Evolutionary conservation across 1,140 invertebrate genomes (phyloP).

Genomic region (Drosophila micromelanica): DNA sequence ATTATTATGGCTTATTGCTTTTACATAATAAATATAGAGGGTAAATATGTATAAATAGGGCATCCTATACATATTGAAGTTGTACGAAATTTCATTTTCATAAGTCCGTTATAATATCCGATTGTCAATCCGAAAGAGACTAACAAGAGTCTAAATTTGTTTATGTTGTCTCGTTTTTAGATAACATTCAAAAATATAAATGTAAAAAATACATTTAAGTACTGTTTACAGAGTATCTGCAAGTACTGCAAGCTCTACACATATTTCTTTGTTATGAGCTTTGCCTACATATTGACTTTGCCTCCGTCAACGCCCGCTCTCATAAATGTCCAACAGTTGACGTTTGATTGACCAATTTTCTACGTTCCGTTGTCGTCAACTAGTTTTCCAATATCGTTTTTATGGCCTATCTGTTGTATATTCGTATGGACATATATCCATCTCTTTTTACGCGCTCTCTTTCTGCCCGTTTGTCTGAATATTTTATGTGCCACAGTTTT

Average conservation of each 20-base stretch:
- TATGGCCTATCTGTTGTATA: conserved; percentile 24
- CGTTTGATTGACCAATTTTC: conserved; percentile 79
- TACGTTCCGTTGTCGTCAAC: conserved; percentile 33
- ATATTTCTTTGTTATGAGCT: conserved; percentile 24
- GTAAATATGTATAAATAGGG: neutral
- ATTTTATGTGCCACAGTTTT: conserved; percentile 29
- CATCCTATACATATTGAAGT: neutral
- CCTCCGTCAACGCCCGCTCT: conserved; percentile 2
- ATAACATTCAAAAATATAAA: no score
- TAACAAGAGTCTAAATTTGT: neutral
- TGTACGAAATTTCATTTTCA: no score
- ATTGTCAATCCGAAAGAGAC: neutral
- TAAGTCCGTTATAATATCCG: no score
- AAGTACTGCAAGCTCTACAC: neutral
- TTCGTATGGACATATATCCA: neutral
- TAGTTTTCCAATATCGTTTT: conserved; percentile 66
- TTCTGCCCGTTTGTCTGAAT: conserved; percentile 4
- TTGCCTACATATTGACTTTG: conserved; percentile 11
- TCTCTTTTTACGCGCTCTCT: conserved; percentile 5
- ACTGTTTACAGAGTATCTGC: neutral
- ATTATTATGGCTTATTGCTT: neutral
- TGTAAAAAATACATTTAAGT: no score
- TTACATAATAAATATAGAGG: neutral
- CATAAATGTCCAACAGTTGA: conserved; percentile 76
- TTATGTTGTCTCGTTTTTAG: no score